These are phyloP conservation scores for Andrena minutula DNA, from an alignment of 2,888 invertebrate genomes.

Conservation along the genomic window DNA sequence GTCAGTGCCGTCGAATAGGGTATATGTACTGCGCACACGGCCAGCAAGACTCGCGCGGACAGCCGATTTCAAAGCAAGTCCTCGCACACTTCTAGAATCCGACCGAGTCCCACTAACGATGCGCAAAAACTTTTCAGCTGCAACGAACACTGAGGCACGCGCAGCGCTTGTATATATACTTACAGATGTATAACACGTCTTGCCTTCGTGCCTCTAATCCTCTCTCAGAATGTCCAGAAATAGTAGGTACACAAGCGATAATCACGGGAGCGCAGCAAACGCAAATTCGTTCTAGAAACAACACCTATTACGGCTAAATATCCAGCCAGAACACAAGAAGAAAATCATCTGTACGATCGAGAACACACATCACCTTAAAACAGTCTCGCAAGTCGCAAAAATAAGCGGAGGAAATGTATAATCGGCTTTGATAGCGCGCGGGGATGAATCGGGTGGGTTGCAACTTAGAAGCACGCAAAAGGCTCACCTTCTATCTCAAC, in stretches of 20 bases:
- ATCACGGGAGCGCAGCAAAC: not conserved
- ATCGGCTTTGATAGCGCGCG: too few relatives aligned
- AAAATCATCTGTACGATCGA: not conserved
- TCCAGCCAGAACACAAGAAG: not conserved
- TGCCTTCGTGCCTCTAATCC: conserved; percentile 14
- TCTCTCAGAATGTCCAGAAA: conserved; percentile 20
- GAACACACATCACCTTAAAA: conserved; percentile 27
- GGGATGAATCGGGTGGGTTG: too few relatives aligned
- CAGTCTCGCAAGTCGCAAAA: too few relatives aligned
- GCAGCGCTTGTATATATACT: not conserved
- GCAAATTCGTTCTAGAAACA: too few relatives aligned
- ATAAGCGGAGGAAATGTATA: too few relatives aligned
- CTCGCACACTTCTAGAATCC: conserved; percentile 8
- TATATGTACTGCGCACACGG: conserved; percentile 50
- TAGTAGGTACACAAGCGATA: conserved; percentile 7
- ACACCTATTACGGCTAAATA: not conserved
- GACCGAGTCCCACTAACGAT: conserved; percentile 47
- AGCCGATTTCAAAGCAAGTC: conserved; percentile 60
- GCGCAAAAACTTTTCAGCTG: conserved; percentile 40
- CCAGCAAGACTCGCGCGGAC: conserved; percentile 34
- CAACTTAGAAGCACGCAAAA: too few relatives aligned
- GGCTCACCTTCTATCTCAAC: too few relatives aligned
- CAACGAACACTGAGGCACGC: conserved; percentile 13
- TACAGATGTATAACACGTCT: not conserved
- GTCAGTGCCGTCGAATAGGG: too few relatives aligned